Conservation (phyloP, 1,140 invertebrate genomes). For the Akabosia matsudoensis region DNA sequence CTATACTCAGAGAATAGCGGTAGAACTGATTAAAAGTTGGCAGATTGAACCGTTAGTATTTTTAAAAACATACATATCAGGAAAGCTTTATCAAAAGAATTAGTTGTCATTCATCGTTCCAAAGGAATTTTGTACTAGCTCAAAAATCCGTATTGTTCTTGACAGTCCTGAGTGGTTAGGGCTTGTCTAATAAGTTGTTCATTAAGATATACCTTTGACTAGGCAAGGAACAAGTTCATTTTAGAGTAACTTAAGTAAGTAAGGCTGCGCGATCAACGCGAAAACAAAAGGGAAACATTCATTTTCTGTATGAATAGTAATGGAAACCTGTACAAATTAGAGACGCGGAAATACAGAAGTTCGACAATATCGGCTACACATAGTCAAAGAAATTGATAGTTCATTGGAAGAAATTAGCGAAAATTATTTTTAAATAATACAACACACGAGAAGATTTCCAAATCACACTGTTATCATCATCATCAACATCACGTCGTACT, state of each 20-base stretch:
- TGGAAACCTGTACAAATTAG: slow-evolving; percentile 21
- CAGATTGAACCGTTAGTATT: too few relatives aligned
- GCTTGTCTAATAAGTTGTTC: neutral
- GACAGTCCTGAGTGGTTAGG: neutral
- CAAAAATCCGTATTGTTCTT: neutral
- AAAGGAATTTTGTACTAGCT: slow-evolving; percentile 1
- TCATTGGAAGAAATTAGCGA: slow-evolving; percentile 4
- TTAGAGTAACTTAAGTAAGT: too few relatives aligned
- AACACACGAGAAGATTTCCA: neutral
- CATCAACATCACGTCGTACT: neutral
- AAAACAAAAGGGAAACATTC: neutral
- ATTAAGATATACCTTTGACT: too few relatives aligned
- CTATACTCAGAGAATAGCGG: neutral
- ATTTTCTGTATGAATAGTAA: neutral
- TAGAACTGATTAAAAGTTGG: neutral
- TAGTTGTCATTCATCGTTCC: neutral
- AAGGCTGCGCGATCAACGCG: neutral
- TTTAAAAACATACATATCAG: too few relatives aligned
- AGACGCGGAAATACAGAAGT: neutral
- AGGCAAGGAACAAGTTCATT: too few relatives aligned
- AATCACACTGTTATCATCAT: neutral
- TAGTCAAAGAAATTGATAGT: neutral
- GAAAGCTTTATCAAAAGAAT: too few relatives aligned
- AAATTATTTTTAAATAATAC: slow-evolving; percentile 13
- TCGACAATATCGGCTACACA: neutral